Evolutionary conservation across 2,888 invertebrate genomes (phyloP).

Genomic region (Rotaria socialis): DNA sequence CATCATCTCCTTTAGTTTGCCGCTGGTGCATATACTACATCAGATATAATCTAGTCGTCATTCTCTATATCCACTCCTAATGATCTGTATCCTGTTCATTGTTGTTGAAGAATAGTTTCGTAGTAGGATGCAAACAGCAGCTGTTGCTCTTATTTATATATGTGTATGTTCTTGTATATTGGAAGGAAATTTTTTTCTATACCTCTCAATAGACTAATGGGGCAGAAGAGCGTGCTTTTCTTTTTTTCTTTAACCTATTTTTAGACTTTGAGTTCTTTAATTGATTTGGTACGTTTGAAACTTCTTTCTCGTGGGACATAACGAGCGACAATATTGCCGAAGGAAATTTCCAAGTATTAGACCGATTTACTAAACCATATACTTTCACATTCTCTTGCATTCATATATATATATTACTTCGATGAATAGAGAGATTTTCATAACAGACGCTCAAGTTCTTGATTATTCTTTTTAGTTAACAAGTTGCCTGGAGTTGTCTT

Average conservation of each 20-base stretch:
- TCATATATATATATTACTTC: not conserved
- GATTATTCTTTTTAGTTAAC: not conserved
- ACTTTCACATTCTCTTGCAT: not conserved
- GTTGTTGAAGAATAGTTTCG: conserved; percentile 4
- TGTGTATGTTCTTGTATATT: not conserved
- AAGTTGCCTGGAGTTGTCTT: not conserved
- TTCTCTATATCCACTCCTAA: not conserved
- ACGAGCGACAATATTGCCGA: not conserved
- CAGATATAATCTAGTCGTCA: not conserved
- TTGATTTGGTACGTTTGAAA: not conserved
- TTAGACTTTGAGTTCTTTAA: not conserved
- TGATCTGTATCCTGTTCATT: conserved; percentile 32
- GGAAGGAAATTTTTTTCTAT: conserved; percentile 5
- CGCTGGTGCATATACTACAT: not conserved
- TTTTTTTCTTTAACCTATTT: conserved; percentile 15
- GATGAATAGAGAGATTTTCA: not conserved
- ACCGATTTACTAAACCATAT: not conserved
- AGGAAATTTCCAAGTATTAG: not conserved
- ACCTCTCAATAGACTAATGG: conserved; percentile 6
- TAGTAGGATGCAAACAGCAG: not conserved
- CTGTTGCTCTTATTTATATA: not conserved
- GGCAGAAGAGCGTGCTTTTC: not conserved
- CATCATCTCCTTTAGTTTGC: conserved; percentile 5
- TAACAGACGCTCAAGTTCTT: not conserved
- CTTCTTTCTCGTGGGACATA: not conserved